Percentiles rank a stretch among this genome's conserved stretches.
phyloP scores from a whole-genome alignment of 35 echinoderm and acorn worm species.

The Nesometra sesokonis region DNA sequence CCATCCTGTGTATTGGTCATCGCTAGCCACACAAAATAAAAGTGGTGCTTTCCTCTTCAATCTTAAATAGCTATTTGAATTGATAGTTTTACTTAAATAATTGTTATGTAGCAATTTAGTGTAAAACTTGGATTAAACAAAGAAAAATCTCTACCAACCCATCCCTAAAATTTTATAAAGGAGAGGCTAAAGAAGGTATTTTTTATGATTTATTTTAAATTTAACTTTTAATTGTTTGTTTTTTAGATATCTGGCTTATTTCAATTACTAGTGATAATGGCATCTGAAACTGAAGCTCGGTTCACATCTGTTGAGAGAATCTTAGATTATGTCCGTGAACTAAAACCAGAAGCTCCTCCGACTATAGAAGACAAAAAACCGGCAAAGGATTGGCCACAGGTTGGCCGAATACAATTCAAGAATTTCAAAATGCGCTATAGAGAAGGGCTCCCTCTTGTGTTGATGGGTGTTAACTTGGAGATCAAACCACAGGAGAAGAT shows the following conservation, averaged over 20 bases:
- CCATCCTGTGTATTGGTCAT: too few species aligned
- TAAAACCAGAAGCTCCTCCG: conserved; percentile 56
- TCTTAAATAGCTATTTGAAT: too few species aligned
- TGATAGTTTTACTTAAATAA: too few species aligned
- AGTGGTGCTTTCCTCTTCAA: too few species aligned
- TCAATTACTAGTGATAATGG: conserved; percentile 86
- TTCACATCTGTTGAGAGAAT: conserved; percentile 97
- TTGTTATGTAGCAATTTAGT: too few species aligned
- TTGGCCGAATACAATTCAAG: conserved; percentile 52
- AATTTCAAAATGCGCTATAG: conserved; percentile 58
- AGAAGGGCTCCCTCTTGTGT: conserved; percentile 60
- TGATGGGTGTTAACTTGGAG: conserved; percentile 49
- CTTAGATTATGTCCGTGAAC: conserved; percentile 16
- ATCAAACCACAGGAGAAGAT: conserved; percentile 66
- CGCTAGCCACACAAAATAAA: too few species aligned
- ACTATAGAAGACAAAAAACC: conserved; percentile 38
- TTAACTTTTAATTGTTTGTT: background rate
- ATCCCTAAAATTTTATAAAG: too few species aligned
- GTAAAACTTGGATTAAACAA: too few species aligned
- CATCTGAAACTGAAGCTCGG: conserved; percentile 82
- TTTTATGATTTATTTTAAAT: too few species aligned
- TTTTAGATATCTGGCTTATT: conserved; percentile 68
- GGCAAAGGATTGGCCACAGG: conserved; percentile 44
- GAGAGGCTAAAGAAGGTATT: too few species aligned
- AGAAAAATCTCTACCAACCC: too few species aligned